These are phyloP conservation scores for Chydorus sphaericus DNA, from an alignment of 2,888 invertebrate species.

Conservation along the genomic window DNA sequence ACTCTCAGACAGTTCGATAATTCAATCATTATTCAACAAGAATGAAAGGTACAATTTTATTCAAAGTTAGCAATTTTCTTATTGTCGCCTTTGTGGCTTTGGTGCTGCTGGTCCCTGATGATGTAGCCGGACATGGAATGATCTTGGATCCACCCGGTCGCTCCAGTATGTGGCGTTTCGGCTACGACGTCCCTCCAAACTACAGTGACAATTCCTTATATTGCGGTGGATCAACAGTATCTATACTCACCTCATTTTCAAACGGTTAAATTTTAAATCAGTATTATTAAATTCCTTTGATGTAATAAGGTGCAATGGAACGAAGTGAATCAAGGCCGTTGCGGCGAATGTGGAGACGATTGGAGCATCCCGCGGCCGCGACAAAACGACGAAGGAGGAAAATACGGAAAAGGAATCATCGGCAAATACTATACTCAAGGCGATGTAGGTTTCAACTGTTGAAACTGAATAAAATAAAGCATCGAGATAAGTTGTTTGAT, in stretches of 20 bases:
- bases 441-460: slow-evolving; percentile 17
- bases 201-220: slow-evolving; percentile 38
- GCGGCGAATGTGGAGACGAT: slow-evolving; percentile 31
- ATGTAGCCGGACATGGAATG: slow-evolving; percentile 42
- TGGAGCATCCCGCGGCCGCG: slow-evolving; percentile 27
- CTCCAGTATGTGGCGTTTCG: slow-evolving; percentile 38
- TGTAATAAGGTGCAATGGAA: slow-evolving; percentile 7
- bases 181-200: slow-evolving; percentile 33
- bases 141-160: slow-evolving; percentile 37
- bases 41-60: no score
- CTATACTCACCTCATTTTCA: slow-evolving; percentile 7
- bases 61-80: no score
- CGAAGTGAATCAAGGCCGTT: slow-evolving; percentile 24
- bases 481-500: no score
- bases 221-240: slow-evolving; percentile 35
- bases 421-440: slow-evolving; percentile 18
- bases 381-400: slow-evolving; percentile 31
- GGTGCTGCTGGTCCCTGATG: no score
- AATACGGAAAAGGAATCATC: slow-evolving; percentile 29
- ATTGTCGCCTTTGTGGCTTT: no score
- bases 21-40: no score
- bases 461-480: background rate
- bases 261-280: background rate
- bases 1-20: no score
- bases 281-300: background rate